Evolutionary conservation across 2,888 invertebrate genomes (phyloP).

Genomic region (Phanerotoma sp.): DNA sequence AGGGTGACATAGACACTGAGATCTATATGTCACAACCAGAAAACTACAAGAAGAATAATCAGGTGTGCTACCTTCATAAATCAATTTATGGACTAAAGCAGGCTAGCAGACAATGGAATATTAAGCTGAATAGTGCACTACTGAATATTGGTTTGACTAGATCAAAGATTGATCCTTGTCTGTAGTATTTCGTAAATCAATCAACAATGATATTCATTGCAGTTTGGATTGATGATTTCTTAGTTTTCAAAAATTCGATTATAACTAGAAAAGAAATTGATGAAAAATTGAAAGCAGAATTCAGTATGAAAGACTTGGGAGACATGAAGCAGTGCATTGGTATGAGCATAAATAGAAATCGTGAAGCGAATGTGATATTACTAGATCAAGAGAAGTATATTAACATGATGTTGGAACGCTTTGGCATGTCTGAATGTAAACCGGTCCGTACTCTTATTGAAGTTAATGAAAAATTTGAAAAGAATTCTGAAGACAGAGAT

Average conservation of each 20-base stretch:
- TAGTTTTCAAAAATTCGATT: conserved; percentile 23
- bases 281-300: conserved; percentile 17
- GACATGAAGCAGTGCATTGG: conserved; percentile 30
- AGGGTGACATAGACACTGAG: conserved; percentile 36
- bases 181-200: conserved; percentile 13
- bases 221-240: conserved; percentile 29
- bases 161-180: conserved; percentile 9
- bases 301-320: conserved; percentile 35
- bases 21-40: conserved; percentile 32
- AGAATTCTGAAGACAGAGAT: background rate
- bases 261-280: conserved; percentile 5
- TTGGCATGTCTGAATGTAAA: conserved; percentile 20
- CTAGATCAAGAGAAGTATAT: conserved; percentile 32
- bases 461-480: conserved; percentile 1
- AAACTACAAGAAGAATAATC: background rate
- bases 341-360: conserved; percentile 27
- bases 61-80: background rate
- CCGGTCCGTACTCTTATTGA: conserved; percentile 21
- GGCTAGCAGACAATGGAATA: conserved; percentile 14
- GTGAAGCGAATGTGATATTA: conserved; percentile 4
- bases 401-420: conserved; percentile 17
- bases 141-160: conserved; percentile 1
- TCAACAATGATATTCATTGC: conserved; percentile 6
- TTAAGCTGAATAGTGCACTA: conserved; percentile 30
- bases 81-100: conserved; percentile 5